Evolutionary conservation across 2,797 vertebrate species (phyloP).

Genomic region (Chelon labrosus): DNA sequence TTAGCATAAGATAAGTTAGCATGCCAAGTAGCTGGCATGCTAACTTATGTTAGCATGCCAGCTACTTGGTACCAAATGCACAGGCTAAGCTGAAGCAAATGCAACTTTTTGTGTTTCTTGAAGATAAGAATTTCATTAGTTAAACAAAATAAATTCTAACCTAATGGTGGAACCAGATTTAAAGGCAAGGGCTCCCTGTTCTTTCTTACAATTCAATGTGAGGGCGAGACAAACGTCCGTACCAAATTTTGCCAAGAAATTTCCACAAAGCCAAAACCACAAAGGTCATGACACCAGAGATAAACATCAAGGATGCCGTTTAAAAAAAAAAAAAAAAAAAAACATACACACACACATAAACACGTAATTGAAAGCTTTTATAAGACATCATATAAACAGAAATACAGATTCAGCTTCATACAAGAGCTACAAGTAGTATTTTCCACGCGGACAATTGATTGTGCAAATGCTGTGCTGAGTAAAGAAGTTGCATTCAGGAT

Average conservation of each 20-base stretch:
- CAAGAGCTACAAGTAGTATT: slow-evolving; percentile 46
- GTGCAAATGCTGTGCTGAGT: slow-evolving; percentile 71
- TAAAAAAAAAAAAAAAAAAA: slow-evolving; percentile 2
- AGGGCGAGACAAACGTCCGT: neutral
- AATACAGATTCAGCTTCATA: slow-evolving; percentile 55
- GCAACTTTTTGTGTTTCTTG: too few relatives aligned
- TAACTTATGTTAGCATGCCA: neutral
- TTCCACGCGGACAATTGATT: slow-evolving; percentile 56
- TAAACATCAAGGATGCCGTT: neutral
- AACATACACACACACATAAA: slow-evolving; percentile 2
- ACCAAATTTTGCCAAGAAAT: neutral
- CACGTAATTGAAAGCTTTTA: slow-evolving; percentile 55
- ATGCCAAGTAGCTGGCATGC: too few relatives aligned
- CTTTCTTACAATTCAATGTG: neutral
- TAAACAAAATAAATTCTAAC: neutral
- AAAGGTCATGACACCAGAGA: neutral
- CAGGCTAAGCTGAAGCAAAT: too few relatives aligned
- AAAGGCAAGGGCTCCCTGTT: neutral
- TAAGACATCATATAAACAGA: slow-evolving; percentile 54
- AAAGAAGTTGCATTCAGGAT: slow-evolving; percentile 43
- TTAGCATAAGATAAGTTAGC: neutral
- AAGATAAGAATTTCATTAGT: neutral
- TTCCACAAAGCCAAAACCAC: neutral
- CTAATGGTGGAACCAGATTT: neutral
- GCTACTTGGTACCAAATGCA: neutral